Conservation (phyloP, 1,140 invertebrate species). For the Ips nitidus region DNA sequence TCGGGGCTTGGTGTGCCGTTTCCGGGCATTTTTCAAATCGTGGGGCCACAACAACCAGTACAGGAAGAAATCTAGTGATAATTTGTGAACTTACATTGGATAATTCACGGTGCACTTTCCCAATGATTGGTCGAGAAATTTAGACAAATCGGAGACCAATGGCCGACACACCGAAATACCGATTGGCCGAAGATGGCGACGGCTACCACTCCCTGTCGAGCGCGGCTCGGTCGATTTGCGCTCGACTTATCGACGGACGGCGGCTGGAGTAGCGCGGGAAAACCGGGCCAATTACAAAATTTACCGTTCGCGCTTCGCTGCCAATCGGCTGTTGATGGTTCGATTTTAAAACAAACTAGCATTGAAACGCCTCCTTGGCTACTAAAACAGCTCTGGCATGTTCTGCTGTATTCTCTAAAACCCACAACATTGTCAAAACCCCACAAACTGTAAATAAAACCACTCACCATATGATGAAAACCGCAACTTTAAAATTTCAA, state of each 20-base stretch:
- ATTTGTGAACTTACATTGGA: constrained; percentile 79
- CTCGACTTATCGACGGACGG: constrained; percentile 47
- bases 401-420: too few relatives aligned
- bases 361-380: background rate
- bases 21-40: too few relatives aligned
- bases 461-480: too few relatives aligned
- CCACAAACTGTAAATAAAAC: too few relatives aligned
- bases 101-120: constrained; percentile 68
- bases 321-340: constrained; percentile 23
- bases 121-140: constrained; percentile 70
- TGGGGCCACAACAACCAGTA: too few relatives aligned
- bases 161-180: constrained; percentile 55
- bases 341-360: constrained; percentile 8
- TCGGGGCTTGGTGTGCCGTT: too few relatives aligned
- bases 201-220: constrained; percentile 58
- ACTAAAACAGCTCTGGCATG: too few relatives aligned
- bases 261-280: constrained; percentile 49
- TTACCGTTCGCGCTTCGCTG: constrained; percentile 36
- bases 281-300: constrained; percentile 52
- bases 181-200: constrained; percentile 43
- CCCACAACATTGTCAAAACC: too few relatives aligned
- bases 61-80: constrained; percentile 56
- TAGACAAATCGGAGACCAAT: constrained; percentile 68
- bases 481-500: too few relatives aligned
- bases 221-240: constrained; percentile 50